Conservation (phyloP, 2,797 vertebrate species). For the Phoxinus dragarum region DNA sequence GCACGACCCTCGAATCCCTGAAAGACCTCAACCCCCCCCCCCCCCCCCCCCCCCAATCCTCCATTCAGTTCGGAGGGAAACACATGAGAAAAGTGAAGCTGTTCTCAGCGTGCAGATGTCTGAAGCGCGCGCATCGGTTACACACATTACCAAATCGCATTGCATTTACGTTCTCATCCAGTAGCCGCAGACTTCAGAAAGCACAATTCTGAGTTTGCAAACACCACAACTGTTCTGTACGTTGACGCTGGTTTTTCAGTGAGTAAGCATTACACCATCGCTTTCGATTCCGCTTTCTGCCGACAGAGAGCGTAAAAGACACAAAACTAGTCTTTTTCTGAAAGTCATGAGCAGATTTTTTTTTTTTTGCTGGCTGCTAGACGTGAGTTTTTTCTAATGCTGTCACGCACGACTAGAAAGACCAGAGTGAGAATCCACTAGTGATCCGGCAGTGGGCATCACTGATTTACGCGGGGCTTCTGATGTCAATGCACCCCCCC, state of each 20-base stretch:
- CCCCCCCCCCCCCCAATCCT: not conserved
- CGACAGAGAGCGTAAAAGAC: slow-evolving; percentile 82
- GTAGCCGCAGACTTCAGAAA: not conserved
- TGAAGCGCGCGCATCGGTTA: not conserved
- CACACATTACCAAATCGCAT: not conserved
- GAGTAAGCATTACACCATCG: not conserved
- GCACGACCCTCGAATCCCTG: slow-evolving; percentile 25
- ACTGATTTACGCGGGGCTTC: slow-evolving; percentile 28
- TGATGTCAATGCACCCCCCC: slow-evolving; percentile 29
- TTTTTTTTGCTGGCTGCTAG: not conserved
- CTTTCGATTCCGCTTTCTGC: slow-evolving; percentile 71
- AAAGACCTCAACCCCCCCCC: slow-evolving; percentile 18
- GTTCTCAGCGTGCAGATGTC: not conserved
- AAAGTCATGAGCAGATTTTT: not conserved
- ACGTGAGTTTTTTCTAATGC: slow-evolving; percentile 10
- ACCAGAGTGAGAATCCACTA: slow-evolving; percentile 22
- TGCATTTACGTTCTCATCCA: not conserved
- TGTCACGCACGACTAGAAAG: slow-evolving; percentile 12
- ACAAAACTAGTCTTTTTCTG: slow-evolving; percentile 60
- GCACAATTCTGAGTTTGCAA: slow-evolving; percentile 23
- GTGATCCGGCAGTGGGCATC: slow-evolving; percentile 13
- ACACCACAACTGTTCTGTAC: not conserved
- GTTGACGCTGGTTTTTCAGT: not conserved
- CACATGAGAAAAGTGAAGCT: not conserved
- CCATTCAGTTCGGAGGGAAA: not conserved